Evolutionary conservation across 2,888 invertebrate species (phyloP).

Genomic region (Nemotelus pantherinus): DNA sequence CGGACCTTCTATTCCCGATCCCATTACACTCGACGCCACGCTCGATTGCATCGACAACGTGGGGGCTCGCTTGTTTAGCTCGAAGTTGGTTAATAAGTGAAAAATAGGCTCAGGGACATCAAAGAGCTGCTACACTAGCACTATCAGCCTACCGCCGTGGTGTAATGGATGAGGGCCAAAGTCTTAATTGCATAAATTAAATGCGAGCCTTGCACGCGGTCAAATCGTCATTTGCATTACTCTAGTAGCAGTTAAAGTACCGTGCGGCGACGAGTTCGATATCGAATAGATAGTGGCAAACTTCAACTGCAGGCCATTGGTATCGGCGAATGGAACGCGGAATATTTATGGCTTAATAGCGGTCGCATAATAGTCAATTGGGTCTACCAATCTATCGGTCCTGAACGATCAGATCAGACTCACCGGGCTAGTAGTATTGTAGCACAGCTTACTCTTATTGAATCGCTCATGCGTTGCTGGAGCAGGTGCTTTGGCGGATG

Average conservation of each 20-base stretch:
- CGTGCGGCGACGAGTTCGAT: not conserved
- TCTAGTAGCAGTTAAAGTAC: no score
- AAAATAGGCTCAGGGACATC: conserved; percentile 17
- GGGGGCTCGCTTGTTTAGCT: not conserved
- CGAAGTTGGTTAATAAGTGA: conserved; percentile 39
- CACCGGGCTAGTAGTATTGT: no score
- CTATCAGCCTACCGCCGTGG: not conserved
- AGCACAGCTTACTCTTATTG: conserved; percentile 16
- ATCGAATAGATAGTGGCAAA: not conserved
- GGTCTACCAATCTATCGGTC: not conserved
- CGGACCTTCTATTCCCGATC: not conserved
- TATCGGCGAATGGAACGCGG: conserved; percentile 25
- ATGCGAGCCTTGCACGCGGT: conserved; percentile 29
- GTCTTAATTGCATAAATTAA: conserved; percentile 44
- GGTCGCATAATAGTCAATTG: conserved; percentile 38
- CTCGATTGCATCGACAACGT: conserved; percentile 18
- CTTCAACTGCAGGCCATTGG: not conserved
- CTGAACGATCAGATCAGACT: not conserved
- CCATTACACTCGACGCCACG: conserved; percentile 36
- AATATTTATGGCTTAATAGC: conserved; percentile 42
- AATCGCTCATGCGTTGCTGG: conserved; percentile 33
- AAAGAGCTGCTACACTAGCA: not conserved
- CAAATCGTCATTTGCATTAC: conserved; percentile 19
- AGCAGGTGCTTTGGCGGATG: conserved; percentile 36
- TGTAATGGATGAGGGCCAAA: conserved; percentile 38